A percentile compares a stretch with the other conserved stretches of the same genome.
phyloP scores from a whole-genome alignment of 2,113 vertebrate genomes.

The Crypturellus undulatus region DNA sequence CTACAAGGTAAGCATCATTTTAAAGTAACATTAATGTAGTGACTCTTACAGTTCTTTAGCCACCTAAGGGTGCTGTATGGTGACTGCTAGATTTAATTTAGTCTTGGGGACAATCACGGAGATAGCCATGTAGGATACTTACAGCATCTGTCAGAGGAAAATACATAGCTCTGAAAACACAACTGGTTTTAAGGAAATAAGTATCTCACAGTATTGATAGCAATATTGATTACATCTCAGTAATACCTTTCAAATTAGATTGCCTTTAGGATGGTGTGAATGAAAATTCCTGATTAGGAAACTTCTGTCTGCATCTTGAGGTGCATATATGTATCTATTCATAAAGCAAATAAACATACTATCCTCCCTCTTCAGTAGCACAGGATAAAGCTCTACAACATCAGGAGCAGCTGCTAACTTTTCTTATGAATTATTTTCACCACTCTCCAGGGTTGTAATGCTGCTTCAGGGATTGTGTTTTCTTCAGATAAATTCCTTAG shows the following conservation, averaged over 20 bases:
- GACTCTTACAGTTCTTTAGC: neutral
- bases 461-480: neutral
- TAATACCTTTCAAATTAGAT: neutral
- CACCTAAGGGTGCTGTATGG: neutral
- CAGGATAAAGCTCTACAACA: neutral
- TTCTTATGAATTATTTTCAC: neutral
- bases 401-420: neutral
- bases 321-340: neutral
- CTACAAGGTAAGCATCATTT: fast-evolving
- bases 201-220: neutral
- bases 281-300: neutral
- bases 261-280: neutral
- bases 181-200: neutral
- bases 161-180: neutral
- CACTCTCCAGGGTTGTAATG: neutral
- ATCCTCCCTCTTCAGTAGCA: neutral
- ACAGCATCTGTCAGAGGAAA: neutral
- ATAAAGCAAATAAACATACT: neutral
- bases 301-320: neutral
- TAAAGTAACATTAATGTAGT: neutral
- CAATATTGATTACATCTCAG: neutral
- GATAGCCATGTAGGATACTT: neutral
- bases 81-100: neutral
- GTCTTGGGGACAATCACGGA: neutral
- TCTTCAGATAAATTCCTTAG: neutral